Evolutionary conservation across 2,113 vertebrate species (phyloP), one percentile per base, ranked within the genome.

Genomic region (Oreochromis aureus): DNA sequence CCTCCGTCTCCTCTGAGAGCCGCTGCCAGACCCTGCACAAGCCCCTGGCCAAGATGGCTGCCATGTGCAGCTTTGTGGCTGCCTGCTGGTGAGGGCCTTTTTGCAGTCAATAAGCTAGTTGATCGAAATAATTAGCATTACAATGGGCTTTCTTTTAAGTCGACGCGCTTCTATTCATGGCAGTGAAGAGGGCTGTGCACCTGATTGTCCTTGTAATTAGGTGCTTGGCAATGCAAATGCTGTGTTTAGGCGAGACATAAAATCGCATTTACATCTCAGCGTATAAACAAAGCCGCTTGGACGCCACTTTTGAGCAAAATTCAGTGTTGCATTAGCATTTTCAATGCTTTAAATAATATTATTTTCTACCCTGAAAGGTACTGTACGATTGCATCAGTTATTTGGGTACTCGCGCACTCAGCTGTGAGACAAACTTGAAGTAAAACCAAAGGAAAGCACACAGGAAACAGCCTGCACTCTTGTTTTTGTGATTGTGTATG

Each of bases 31-130:
- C 48, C 69, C 63, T 6, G 44, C 83, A 80, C 61, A 54, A 91
- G 69, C 86, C 58, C 86, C 61, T 6, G 27, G 89, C 82, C 91
- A 94, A 94, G 88, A 94, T 94, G 93, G 91, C 90, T 81, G 80
- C 90, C 89, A 80, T 93, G 86, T 91, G 92, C 86, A 61, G 91
- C 94, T 89, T 88, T 94, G 89, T 91, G 86, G 81, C 73, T 44
- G 89, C 94, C 92, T 89, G 91, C 90, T 92, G 95, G 82, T 82
- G 87, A 92, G 87, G 86, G 85, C 81, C 93, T 92, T 90, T 93
- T 83, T 69, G 88, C 90, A 94, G 95, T 95, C 93, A 95, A 94
- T 95, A 94, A 94, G 91, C 91, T 92, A 95, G 90, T 94, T 94
- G 92, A 94, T 96, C 48, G 39, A 94, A 89, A 87, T 81, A 83